phyloP scores from a whole-genome alignment of 53 echinoderm and acorn worm species.

The Paracentrotus lividus region DNA sequence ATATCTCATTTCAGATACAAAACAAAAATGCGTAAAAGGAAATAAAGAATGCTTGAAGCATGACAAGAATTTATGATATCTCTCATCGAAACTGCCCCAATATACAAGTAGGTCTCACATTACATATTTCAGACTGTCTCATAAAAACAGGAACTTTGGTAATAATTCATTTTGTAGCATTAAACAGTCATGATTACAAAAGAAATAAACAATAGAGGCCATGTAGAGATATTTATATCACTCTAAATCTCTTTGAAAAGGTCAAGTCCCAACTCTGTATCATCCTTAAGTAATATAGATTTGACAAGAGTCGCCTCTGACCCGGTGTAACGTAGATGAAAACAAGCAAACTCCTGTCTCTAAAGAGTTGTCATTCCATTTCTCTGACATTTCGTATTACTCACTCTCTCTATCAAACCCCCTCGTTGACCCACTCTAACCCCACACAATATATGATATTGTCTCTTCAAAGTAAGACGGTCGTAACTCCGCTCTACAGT shows the following conservation, averaged over 20 bases:
- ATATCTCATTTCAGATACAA: no score
- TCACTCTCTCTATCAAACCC: neutral
- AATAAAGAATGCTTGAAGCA: neutral
- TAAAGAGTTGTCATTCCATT: neutral
- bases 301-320: neutral
- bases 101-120: neutral
- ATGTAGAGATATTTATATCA: neutral
- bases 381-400: constrained; percentile 8
- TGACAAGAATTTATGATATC: neutral
- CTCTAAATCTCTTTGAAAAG: neutral
- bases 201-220: neutral
- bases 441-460: constrained; percentile 46
- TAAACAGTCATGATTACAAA: neutral
- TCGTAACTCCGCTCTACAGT: no score
- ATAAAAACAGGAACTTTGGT: neutral
- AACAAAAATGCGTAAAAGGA: no score
- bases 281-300: neutral
- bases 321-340: neutral
- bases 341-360: constrained; percentile 40
- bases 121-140: neutral
- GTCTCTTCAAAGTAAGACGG: no score
- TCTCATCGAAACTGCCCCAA: neutral
- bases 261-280: neutral
- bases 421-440: constrained; percentile 21
- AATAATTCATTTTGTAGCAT: neutral